These are phyloP conservation scores for Polypterus bichir DNA, from an alignment of 2,113 vertebrate species.

Conservation along the genomic window DNA sequence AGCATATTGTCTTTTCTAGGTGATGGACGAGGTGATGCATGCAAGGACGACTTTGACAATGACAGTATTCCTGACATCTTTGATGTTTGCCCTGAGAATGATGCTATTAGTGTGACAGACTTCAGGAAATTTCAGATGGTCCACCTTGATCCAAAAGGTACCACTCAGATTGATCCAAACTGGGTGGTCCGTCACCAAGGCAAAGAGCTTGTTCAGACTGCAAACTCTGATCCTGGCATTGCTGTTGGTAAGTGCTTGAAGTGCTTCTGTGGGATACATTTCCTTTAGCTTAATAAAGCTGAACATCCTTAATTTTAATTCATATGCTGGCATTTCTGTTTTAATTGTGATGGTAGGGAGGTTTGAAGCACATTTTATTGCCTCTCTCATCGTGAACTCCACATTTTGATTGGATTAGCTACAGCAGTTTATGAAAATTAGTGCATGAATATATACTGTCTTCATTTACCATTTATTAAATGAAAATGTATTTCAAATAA, in stretches of 20 bases:
- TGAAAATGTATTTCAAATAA: too few relatives aligned
- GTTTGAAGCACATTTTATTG: too few relatives aligned
- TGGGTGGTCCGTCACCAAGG: constrained; percentile 97
- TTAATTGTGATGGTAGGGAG: too few relatives aligned
- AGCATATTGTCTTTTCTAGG: constrained; percentile 39
- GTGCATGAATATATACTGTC: too few relatives aligned
- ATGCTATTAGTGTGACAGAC: constrained; percentile 81
- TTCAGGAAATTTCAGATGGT: constrained; percentile 98
- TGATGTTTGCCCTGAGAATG: constrained; percentile 90
- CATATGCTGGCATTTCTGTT: too few relatives aligned
- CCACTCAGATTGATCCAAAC: constrained; percentile 92
- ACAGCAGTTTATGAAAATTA: too few relatives aligned
- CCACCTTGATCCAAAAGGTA: constrained; percentile 91
- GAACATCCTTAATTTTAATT: too few relatives aligned
- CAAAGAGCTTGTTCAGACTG: constrained; percentile 92
- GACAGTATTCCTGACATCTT: constrained; percentile 82
- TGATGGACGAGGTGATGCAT: constrained; percentile 84
- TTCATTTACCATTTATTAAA: too few relatives aligned
- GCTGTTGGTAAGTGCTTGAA: constrained; percentile 72
- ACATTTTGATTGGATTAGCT: too few relatives aligned
- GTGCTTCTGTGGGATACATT: too few relatives aligned
- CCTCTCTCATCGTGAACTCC: too few relatives aligned
- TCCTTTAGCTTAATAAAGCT: too few relatives aligned
- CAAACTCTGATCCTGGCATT: constrained; percentile 93
- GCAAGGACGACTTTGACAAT: constrained; percentile 95